phyloP scores from a whole-genome alignment of 2,113 vertebrate species.

The Isurus oxyrinchus region DNA sequence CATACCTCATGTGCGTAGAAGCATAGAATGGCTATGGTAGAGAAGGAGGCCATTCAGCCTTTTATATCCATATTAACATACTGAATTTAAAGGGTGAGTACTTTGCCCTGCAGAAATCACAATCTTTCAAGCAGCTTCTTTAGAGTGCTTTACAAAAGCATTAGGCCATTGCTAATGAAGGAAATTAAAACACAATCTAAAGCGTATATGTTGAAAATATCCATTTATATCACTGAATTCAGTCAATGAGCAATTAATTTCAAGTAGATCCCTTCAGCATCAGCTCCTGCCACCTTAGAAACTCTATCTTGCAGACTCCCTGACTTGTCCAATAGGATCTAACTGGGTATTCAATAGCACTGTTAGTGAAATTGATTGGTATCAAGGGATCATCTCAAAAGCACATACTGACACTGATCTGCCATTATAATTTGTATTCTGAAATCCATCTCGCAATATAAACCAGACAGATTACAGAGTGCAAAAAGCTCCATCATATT shows the following conservation, averaged over 20 bases:
- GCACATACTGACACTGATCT: too few relatives aligned
- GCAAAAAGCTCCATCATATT: too few relatives aligned
- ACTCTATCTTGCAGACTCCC: neutral
- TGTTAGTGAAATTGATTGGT: too few relatives aligned
- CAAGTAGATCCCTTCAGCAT: neutral
- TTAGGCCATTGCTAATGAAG: neutral
- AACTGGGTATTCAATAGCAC: too few relatives aligned
- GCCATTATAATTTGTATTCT: too few relatives aligned
- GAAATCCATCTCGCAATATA: too few relatives aligned
- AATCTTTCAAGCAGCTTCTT: neutral
- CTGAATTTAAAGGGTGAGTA: neutral
- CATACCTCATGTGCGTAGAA: neutral
- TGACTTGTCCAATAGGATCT: neutral
- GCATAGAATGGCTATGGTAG: too few relatives aligned
- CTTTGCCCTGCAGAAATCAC: too few relatives aligned
- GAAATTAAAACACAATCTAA: neutral
- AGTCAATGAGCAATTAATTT: neutral
- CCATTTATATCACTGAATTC: neutral
- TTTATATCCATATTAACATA: neutral
- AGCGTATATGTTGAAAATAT: neutral
- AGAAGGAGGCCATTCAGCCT: too few relatives aligned
- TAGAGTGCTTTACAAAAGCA: neutral
- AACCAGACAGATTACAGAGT: too few relatives aligned
- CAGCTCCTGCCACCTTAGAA: neutral
- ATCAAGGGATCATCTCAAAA: too few relatives aligned